Percentiles rank a stretch among this genome's conserved stretches.
Conservation (phyloP, 2,113 vertebrate species). For the Petroica traversi region DNA sequence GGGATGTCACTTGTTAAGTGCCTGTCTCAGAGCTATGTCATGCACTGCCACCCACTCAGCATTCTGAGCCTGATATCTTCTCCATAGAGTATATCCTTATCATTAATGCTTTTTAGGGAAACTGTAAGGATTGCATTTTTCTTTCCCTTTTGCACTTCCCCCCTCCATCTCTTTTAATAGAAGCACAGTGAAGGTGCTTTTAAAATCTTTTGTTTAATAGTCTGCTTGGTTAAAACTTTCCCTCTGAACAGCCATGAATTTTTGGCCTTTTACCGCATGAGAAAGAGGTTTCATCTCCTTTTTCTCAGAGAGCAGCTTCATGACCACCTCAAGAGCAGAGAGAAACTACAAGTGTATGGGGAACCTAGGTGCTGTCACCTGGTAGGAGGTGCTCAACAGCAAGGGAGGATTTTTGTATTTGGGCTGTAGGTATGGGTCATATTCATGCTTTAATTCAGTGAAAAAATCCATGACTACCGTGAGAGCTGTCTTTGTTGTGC, state of each 20-base stretch:
- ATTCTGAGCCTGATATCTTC: background rate
- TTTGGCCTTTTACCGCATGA: background rate
- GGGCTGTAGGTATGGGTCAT: background rate
- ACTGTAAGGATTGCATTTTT: rapidly evolving
- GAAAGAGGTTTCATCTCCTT: background rate
- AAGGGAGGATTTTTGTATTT: background rate
- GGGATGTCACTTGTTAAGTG: background rate
- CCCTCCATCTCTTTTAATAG: background rate
- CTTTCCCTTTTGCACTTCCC: background rate
- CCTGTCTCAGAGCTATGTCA: background rate
- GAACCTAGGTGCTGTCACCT: background rate
- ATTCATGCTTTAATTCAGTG: background rate
- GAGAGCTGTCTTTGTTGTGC: background rate
- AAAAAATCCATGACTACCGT: rapidly evolving
- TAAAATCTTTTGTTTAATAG: background rate
- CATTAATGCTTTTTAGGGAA: background rate
- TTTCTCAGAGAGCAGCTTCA: background rate
- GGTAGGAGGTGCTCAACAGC: background rate
- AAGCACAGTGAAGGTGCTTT: background rate
- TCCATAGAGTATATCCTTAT: background rate
- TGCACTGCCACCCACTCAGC: background rate
- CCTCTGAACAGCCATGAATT: background rate
- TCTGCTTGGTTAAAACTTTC: background rate
- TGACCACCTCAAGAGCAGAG: background rate
- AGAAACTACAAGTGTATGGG: background rate